Percentiles rank a stretch among this genome's conserved stretches.
Evolutionary conservation across 2,888 invertebrate genomes (phyloP).

Genomic region (Stratiomys singularior): DNA sequence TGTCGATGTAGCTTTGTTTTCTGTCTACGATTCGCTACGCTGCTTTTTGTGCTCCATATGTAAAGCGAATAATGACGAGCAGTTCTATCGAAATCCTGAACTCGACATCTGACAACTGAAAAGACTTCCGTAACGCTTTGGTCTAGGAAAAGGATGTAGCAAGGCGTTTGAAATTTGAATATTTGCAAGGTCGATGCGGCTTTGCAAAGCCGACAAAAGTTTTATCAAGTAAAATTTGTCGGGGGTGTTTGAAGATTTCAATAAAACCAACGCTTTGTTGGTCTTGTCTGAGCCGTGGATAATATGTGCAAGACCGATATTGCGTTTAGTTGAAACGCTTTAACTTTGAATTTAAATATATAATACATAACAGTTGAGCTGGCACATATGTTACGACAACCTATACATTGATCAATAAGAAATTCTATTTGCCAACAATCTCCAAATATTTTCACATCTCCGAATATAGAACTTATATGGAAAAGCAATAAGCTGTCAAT

Average conservation of each 20-base stretch:
- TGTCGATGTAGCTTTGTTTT: neutral
- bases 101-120: conserved; percentile 12
- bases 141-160: neutral
- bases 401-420: neutral
- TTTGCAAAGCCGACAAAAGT: conserved; percentile 26
- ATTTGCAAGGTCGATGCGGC: conserved; percentile 33
- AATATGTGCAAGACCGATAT: no score
- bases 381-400: neutral
- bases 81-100: conserved; percentile 17
- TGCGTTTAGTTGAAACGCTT: no score
- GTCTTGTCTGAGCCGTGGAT: no score
- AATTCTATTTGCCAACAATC: neutral
- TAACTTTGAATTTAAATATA: no score
- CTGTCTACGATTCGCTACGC: neutral
- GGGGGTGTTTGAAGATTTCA: neutral
- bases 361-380: no score
- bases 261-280: neutral
- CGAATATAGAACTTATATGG: neutral
- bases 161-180: conserved; percentile 29
- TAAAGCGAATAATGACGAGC: conserved; percentile 2
- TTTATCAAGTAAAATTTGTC: conserved; percentile 37
- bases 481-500: conserved; percentile 31
- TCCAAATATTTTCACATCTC: neutral
- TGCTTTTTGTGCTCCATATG: neutral
- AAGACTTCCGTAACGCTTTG: conserved; percentile 31